Conservation (phyloP, 1,140 invertebrate species). For the Panagrolaimus sp. region DNA sequence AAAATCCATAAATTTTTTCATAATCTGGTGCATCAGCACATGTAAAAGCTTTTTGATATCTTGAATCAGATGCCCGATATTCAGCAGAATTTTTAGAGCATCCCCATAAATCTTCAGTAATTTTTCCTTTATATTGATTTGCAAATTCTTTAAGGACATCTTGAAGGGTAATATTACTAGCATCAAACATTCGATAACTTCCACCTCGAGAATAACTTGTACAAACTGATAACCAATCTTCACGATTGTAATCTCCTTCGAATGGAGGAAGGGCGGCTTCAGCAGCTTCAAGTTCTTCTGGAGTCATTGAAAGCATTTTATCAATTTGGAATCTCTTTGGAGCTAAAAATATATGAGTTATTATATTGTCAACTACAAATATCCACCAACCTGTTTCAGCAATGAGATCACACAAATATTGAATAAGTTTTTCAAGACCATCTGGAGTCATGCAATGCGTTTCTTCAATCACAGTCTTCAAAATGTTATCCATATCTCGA, state of each 20-base stretch:
- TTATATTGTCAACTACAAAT: no score
- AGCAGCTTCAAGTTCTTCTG: background rate
- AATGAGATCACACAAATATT: background rate
- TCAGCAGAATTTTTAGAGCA: background rate
- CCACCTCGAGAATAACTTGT: background rate
- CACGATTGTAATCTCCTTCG: background rate
- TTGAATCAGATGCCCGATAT: background rate
- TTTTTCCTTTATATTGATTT: slow-evolving; percentile 4
- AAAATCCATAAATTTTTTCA: slow-evolving; percentile 12
- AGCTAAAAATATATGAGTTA: no score
- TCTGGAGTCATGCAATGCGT: background rate
- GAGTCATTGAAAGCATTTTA: slow-evolving; percentile 3
- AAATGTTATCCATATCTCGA: background rate
- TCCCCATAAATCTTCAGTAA: background rate
- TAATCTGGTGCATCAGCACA: slow-evolving; percentile 2
- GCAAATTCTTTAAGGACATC: background rate
- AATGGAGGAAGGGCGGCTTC: background rate
- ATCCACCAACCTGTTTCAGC: no score
- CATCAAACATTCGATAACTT: background rate
- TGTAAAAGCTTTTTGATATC: background rate
- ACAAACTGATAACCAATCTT: background rate
- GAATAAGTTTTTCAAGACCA: background rate
- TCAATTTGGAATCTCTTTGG: background rate
- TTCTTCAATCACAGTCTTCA: background rate
- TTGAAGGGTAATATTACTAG: background rate